These are phyloP conservation scores for Lytechinus variegatus DNA, from an alignment of 35 echinoderm and acorn worm genomes.

Conservation along the genomic window DNA sequence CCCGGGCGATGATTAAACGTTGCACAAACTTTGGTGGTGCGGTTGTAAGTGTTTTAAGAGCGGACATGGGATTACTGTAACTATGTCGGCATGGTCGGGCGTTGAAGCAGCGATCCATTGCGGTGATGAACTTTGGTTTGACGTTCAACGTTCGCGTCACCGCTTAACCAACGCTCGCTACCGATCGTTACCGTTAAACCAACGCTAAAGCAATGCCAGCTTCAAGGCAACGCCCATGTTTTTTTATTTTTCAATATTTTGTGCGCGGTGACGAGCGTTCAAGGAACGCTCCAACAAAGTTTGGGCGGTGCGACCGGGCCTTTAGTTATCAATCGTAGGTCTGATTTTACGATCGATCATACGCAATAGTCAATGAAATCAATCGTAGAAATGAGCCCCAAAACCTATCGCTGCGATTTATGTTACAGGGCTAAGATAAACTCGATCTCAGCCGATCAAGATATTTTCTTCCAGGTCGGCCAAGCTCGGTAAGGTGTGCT, in stretches of 20 bases:
- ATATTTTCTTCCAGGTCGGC: too few relatives aligned
- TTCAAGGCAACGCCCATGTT: too few relatives aligned
- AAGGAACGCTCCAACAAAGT: neutral
- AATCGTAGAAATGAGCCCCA: too few relatives aligned
- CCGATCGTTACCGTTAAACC: constrained; percentile 39
- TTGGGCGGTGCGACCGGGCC: neutral
- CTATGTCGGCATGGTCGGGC: constrained; percentile 19
- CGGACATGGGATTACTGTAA: constrained; percentile 12
- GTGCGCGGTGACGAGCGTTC: too few relatives aligned
- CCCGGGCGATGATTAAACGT: constrained; percentile 39
- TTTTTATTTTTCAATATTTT: too few relatives aligned
- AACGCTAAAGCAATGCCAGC: constrained; percentile 38
- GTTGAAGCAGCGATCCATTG: constrained; percentile 43
- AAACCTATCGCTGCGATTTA: too few relatives aligned
- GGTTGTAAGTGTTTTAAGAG: constrained; percentile 33
- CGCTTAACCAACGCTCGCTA: constrained; percentile 46
- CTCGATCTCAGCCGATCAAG: too few relatives aligned
- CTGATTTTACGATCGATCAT: too few relatives aligned
- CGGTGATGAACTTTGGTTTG: constrained; percentile 9
- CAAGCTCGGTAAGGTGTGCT: too few relatives aligned
- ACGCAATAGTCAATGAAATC: too few relatives aligned
- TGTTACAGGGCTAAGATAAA: too few relatives aligned
- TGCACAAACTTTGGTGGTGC: constrained; percentile 36
- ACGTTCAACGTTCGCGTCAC: too few relatives aligned
- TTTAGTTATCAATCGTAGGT: neutral